Evolutionary conservation across 2,888 invertebrate species (phyloP), one percentile per base, ranked within the genome.

Genomic region (Euplagia quadripunctaria): DNA sequence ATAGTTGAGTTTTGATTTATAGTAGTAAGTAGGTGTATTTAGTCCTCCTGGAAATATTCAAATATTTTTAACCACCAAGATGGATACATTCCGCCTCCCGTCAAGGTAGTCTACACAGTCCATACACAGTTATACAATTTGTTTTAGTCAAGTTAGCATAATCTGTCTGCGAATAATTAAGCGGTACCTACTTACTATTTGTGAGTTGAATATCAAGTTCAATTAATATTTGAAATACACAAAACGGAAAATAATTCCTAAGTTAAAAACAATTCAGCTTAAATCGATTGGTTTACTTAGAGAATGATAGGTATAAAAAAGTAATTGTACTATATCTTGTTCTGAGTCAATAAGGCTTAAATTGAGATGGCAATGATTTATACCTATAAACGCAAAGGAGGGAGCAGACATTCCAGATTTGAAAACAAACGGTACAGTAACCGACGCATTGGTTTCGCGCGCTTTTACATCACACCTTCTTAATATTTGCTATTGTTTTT

Each of bases 351-450:
- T 69, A 83, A 73, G 71, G 79, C 68, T 68, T 64, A 80, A 67
- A 68, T 75, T 80, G 55, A 52, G 42, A 31, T 64, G 20, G 65
- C 65, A 75, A 71, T 63, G 14, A 68, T 70, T 51, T 67, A 69
- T 75, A 9, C 31, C 69, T 43, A 73, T 69, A 78, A 73, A 76
- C 69, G 77, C 69, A 75, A 68, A 52, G 49, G 51, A 79, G 79
- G 12, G 31, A 80, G 80, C 82, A 80, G 88, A 85, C 86, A 90
- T 91, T 90, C 91, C 91, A 90, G 91, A 91, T 91, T 91, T 90
- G 85, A 90, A 90, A 90, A 85, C 87, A 87, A 85, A 91, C 91
- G 91, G 83, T 83, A 83, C 74, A 77, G 77, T 83, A 83, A 83
- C 83, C 84, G 83, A 79, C 83, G 77, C 74, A 61, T 74, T 65